Conservation (phyloP, 1,140 invertebrate species). For the Hyposmocoma kahamanoa region DNA sequence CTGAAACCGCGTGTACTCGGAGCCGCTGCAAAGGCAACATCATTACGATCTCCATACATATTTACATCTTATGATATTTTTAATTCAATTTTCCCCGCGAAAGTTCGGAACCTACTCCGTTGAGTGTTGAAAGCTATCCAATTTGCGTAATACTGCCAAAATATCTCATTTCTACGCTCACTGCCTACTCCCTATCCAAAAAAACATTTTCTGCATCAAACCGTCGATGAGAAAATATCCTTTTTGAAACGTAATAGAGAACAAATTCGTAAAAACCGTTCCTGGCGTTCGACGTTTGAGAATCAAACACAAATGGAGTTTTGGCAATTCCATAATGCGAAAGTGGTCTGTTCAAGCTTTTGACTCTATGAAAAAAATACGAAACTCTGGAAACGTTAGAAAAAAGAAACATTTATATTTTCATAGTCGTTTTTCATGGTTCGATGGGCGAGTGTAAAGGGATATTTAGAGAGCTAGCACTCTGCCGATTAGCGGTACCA, state of each 20-base stretch:
- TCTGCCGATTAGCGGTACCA: slow-evolving; percentile 54
- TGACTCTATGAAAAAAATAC: slow-evolving; percentile 72
- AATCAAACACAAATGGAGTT: slow-evolving; percentile 55
- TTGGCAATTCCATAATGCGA: slow-evolving; percentile 73
- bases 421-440: slow-evolving; percentile 69
- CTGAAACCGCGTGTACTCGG: background rate
- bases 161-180: slow-evolving; percentile 73
- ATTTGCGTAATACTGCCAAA: slow-evolving; percentile 74
- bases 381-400: slow-evolving; percentile 68
- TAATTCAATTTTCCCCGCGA: slow-evolving; percentile 71
- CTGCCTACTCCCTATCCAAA: slow-evolving; percentile 26
- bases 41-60: slow-evolving; percentile 63
- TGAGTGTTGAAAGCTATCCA: slow-evolving; percentile 74
- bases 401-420: slow-evolving; percentile 72
- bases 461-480: slow-evolving; percentile 66
- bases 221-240: slow-evolving; percentile 14
- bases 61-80: slow-evolving; percentile 73
- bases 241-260: slow-evolving; percentile 19
- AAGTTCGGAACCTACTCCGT: slow-evolving; percentile 71
- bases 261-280: slow-evolving; percentile 10
- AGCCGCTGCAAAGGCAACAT: slow-evolving; percentile 40
- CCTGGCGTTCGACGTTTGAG: slow-evolving; percentile 33
- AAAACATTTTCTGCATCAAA: slow-evolving; percentile 24
- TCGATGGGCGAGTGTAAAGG: slow-evolving; percentile 61
- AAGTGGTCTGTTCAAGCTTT: slow-evolving; percentile 73